Percentiles rank a stretch among this genome's conserved stretches.
Conservation (phyloP, 35 echinoderm and acorn worm species). For the Heliocidaris erythrogramma region DNA sequence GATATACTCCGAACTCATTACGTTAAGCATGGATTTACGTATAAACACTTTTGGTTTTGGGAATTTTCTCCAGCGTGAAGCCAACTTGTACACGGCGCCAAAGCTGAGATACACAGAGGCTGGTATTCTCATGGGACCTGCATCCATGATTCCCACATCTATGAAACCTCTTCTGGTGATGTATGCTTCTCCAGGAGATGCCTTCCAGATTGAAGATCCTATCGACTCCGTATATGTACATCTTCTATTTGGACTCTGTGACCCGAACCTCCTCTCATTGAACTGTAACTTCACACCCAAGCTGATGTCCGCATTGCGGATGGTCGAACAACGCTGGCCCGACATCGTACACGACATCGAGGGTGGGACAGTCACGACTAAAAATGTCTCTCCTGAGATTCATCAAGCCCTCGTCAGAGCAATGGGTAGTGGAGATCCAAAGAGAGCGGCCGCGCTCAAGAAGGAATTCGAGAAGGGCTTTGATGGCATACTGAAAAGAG, state of each 20-base stretch:
- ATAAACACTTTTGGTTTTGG: background rate
- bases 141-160: conserved; percentile 44
- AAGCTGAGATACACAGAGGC: background rate
- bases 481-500: conserved; percentile 59
- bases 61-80: background rate
- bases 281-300: conserved; percentile 29
- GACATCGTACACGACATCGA: conserved; percentile 49
- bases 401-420: conserved; percentile 2
- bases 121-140: conserved; percentile 27
- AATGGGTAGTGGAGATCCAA: conserved; percentile 45
- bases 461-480: conserved; percentile 76
- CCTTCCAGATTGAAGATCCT: conserved; percentile 35
- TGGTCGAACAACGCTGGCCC: conserved; percentile 52
- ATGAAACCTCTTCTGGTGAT: conserved; percentile 40
- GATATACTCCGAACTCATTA: background rate
- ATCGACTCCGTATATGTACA: conserved; percentile 58
- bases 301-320: conserved; percentile 34
- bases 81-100: background rate
- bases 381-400: conserved; percentile 48
- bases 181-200: conserved; percentile 54
- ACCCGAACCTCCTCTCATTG: conserved; percentile 37
- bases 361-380: background rate
- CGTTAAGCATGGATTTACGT: background rate
- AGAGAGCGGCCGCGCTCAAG: conserved; percentile 57
- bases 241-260: conserved; percentile 67